Evolutionary conservation across 2,113 vertebrate genomes (phyloP), one percentile per base, ranked within the genome.

Genomic region (Coturnix japonica): DNA sequence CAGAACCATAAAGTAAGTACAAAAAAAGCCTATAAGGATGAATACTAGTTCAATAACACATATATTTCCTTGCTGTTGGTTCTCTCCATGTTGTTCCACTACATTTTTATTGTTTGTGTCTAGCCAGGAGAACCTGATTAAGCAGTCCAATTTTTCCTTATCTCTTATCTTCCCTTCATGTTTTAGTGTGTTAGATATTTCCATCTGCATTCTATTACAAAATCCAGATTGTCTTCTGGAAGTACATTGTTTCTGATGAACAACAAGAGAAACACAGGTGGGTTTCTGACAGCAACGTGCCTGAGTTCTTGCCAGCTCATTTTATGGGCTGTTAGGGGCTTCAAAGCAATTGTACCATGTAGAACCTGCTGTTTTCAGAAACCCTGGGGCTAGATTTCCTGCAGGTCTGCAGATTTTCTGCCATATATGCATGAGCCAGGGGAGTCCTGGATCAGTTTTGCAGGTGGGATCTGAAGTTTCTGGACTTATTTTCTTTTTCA

Each of bases 161-260:
- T 94, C 94, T 95, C 70, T 53, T 84, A 69, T 70, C 66, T 94
- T 89, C 63, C 37, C 59, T 93, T 95, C 95, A 84, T 95, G 66
- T 85, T 81, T 72, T 33, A 76, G 64, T 7, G 23, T 63, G 61
- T 13, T 87, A 67, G 54, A 28, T 89, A 73, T 85, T 94, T 96
- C 74, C 65, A 85, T 41, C 63, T 12, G 66, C 1, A 54, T 89
- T 91, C 37, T 73, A 11, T 87, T 92, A 93, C 76, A 59, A 93
- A 94, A 87, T 91, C 90, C 87, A 93, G 85, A 79, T 87, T 93
- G 26, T 85, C 13, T 89, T 92, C 91, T 92, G 64, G 79, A 92
- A 91, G 35, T 74, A 49, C 0, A 2, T 39, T 67, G 46, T 6
- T 77, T 93, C 81, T 90, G 67, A 81, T 74, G 79, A 91, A n/a